Evolutionary conservation across 37 sponge, comb jelly and placozoan species (phyloP), one percentile per base, ranked within the genome.

Genomic region (Spongia lamella): DNA sequence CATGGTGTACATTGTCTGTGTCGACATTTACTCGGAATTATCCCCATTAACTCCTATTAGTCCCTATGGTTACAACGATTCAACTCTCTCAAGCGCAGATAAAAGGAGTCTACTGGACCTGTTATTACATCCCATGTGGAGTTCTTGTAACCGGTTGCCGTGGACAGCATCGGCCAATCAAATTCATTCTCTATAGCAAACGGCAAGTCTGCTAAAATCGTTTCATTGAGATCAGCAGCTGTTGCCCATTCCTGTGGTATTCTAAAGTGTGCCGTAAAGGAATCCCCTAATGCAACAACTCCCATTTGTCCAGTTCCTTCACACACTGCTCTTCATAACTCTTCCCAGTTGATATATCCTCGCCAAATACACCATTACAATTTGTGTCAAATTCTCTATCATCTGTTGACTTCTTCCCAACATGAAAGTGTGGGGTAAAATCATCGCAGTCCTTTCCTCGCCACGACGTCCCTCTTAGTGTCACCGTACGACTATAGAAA

Each of bases 111-210:
- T 0, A 88, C 90, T 5, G 82, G 89, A 0, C 96, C 96, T 25
- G 53, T 49, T 37, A 93, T 93, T 11, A 40, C 83, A 17, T 19
- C 61, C 87, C 86, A 84, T 0, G 81, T 80, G 19, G 87, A 79
- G 39, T 88, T 85, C 63, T 53, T 73, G 77, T 83, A 84, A 21
- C 81, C 96, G 25, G 96, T 95, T 3, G 71, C 51, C 33, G 76
- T 64, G 6, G 93, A 91, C 70, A 91, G 49, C 92, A 88, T 88
- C 26, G 96, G 96, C 96, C 96, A 95, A 66, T 95, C 96, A 72
- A 95, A 72, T 60, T 95, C 96, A 73, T 95, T 91, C 78, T 88
- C 93, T 26, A 91, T 30, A 19, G 85, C 83, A 56, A 86, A 83
- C 14, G 78, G 53, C 20, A 91, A 50, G 65, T 95, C 83, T 38